Evolutionary conservation across 2,113 vertebrate species (phyloP), one percentile per base, ranked within the genome.

Genomic region (Trematomus loennbergii): DNA sequence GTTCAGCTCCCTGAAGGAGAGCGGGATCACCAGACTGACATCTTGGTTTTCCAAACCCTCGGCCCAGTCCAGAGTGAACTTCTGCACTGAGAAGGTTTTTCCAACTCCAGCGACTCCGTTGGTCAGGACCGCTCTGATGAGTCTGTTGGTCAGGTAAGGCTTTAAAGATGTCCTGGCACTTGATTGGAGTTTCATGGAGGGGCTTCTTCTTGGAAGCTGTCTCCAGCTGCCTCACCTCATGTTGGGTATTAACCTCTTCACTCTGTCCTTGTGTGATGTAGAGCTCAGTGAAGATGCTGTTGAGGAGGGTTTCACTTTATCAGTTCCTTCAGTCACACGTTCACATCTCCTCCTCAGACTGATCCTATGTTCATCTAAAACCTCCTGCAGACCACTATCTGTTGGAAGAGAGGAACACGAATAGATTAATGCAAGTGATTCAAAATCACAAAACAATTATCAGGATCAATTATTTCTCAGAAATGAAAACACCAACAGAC

Each of bases 221-320:
- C 52, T 75, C 82, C 0, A 84, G 72, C 60, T 80, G 77, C 17
- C 66, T 43, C 25, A 85, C 83, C 61, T 85, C 83, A 52, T 85
- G 83, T 75, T 84, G 82, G 15, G 7, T 71, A 54, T 80, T 71
- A 29, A 58, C 25, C 25, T 58, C 55, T 3, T 58, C 55, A 16
- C 55, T 58, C 25, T 16, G 25, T 4, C 55, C 55, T 25, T 58
- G 22, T 33, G 55, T 58, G 55, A 58, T 58, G 55, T 29, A 58
- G 55, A 33, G 25, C 36, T 40, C 36, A 40, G 36, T 40, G 36
- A 40, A 40, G 36, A 40, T 40, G 5, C 36, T 40, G 36, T 40
- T 40, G 36, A 40, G 36, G 36, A 40, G 36, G 36, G 36, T 40
- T 40, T 40, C 36, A 40, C 6, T 40, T 16, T 0, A 59, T 33